phyloP scores from a whole-genome alignment of 1,140 invertebrate genomes.

The Caenorhabditis tropicalis region DNA sequence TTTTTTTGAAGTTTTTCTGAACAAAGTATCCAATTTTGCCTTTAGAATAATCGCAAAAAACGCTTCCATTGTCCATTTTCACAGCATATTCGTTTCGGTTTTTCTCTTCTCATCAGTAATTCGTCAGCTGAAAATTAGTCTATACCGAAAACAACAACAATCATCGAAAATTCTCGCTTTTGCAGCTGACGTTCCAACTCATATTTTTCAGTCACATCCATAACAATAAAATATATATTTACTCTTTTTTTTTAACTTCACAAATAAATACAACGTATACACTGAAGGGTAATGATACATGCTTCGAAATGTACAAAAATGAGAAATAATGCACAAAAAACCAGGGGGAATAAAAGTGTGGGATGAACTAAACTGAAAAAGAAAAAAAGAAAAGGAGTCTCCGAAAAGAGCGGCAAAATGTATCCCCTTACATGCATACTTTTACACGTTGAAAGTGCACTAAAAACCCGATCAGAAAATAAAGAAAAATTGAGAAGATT shows the following conservation, averaged over 20 bases:
- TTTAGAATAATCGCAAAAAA: neutral
- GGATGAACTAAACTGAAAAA: slow-evolving; percentile 26
- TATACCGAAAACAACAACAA: slow-evolving; percentile 14
- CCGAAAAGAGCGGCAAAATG: slow-evolving; percentile 30
- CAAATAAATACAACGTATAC: neutral
- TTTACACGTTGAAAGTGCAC: slow-evolving; percentile 30
- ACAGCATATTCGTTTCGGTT: neutral
- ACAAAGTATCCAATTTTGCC: too few species aligned
- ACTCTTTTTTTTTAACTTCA: neutral
- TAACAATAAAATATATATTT: slow-evolving; percentile 19
- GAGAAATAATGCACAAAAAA: neutral
- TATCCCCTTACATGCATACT: slow-evolving; percentile 43
- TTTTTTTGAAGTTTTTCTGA: too few species aligned
- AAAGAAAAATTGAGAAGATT: slow-evolving; percentile 3
- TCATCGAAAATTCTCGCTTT: slow-evolving; percentile 28
- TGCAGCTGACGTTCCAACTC: slow-evolving; percentile 8
- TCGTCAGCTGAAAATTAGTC: slow-evolving; percentile 32
- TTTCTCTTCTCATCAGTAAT: neutral
- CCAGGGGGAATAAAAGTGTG: neutral
- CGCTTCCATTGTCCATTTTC: neutral
- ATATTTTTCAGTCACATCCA: slow-evolving; percentile 20
- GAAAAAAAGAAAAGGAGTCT: neutral
- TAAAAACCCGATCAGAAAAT: slow-evolving; percentile 9
- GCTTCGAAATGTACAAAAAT: neutral
- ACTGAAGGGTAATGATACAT: neutral